These are phyloP conservation scores for Pelecanus crispus DNA, from an alignment of 2,113 vertebrate species.

Conservation along the genomic window DNA sequence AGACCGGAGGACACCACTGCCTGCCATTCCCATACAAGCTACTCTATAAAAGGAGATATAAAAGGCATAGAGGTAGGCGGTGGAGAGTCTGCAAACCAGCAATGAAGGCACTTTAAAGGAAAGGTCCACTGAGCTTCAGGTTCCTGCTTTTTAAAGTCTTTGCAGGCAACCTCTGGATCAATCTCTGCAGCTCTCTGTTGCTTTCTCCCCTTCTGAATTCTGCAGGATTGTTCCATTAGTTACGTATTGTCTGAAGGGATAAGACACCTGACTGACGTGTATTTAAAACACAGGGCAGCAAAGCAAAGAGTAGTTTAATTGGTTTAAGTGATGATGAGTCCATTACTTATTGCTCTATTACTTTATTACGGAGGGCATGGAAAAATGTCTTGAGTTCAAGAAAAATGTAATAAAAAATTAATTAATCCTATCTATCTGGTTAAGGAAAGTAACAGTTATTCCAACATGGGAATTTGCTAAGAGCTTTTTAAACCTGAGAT, in stretches of 20 bases:
- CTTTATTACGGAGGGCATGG: not conserved
- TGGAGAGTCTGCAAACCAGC: not conserved
- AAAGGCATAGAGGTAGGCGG: not conserved
- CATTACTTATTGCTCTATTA: slow-evolving; percentile 5
- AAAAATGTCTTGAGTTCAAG: slow-evolving; percentile 3
- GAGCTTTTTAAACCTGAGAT: not conserved
- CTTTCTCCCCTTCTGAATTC: not conserved
- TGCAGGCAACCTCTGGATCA: not conserved
- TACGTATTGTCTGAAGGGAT: not conserved
- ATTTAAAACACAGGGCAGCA: not conserved
- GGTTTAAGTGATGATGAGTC: slow-evolving; percentile 7
- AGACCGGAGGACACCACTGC: no score
- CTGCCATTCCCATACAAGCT: no score
- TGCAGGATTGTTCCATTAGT: not conserved
- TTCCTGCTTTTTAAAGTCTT: not conserved
- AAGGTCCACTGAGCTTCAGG: not conserved
- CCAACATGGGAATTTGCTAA: slow-evolving; percentile 30
- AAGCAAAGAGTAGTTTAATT: not conserved
- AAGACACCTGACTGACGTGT: not conserved
- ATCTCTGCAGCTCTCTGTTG: not conserved
- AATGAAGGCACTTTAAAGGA: not conserved
- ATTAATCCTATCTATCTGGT: slow-evolving; percentile 25
- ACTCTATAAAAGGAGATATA: not conserved
- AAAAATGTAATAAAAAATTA: not conserved
- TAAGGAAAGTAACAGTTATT: slow-evolving; percentile 44